Percentiles rank a stretch among this genome's conserved stretches.
Evolutionary conservation across 2,113 vertebrate species (phyloP).

Genomic region (Semnornis frantzii): DNA sequence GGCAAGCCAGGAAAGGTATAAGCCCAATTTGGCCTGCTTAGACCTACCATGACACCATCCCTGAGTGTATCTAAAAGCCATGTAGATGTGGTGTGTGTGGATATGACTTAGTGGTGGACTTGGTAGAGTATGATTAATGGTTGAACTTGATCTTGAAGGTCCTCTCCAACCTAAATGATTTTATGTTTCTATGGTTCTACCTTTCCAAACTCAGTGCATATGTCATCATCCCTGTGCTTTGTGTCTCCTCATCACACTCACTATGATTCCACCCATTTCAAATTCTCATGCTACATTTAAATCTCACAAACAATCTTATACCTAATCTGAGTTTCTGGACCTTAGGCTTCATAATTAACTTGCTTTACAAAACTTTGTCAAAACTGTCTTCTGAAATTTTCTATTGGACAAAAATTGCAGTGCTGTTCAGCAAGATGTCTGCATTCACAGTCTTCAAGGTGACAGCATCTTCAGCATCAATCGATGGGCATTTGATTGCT

Average conservation of each 20-base stretch:
- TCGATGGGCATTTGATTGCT: background rate
- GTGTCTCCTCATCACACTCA: background rate
- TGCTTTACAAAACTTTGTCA: background rate
- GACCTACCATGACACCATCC: too few relatives aligned
- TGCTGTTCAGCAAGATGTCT: background rate
- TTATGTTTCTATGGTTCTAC: too few relatives aligned
- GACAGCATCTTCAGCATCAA: background rate
- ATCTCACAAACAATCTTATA: slow-evolving; percentile 10
- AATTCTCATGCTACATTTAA: background rate
- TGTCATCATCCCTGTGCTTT: background rate
- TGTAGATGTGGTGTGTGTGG: too few relatives aligned
- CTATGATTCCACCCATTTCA: background rate
- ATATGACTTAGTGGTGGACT: too few relatives aligned
- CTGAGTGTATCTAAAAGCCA: too few relatives aligned
- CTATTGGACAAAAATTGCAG: background rate
- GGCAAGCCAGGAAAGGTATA: too few relatives aligned
- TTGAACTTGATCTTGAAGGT: too few relatives aligned
- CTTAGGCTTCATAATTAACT: slow-evolving; percentile 40
- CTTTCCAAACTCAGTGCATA: background rate
- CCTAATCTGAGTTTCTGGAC: slow-evolving; percentile 34
- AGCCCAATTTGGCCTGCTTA: too few relatives aligned
- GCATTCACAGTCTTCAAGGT: background rate
- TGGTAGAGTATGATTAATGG: too few relatives aligned
- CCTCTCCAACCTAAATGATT: too few relatives aligned
- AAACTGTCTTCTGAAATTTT: background rate